phyloP scores from a whole-genome alignment of 2,888 invertebrate species.

The Apodemia zela region DNA sequence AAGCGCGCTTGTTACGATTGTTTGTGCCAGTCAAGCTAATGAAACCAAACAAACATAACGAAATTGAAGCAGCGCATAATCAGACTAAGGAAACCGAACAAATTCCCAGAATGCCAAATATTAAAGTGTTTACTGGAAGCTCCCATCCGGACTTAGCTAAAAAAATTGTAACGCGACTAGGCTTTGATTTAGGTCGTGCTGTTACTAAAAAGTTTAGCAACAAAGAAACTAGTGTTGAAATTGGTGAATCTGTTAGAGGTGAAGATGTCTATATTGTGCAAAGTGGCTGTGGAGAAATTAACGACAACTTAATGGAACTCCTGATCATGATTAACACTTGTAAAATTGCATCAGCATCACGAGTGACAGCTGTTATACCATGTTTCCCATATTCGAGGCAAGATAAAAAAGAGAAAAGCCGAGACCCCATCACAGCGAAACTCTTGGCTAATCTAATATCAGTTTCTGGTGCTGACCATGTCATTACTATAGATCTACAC shows the following conservation, averaged over 20 bases:
- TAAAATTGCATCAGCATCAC: conserved; percentile 93
- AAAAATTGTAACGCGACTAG: conserved; percentile 95
- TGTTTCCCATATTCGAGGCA: conserved; percentile 95
- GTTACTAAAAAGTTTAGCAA: conserved; percentile 99
- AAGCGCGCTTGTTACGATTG: conserved; percentile 43
- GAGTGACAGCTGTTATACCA: conserved; percentile 94
- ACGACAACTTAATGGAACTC: conserved; percentile 95
- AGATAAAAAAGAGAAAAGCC: conserved; percentile 95
- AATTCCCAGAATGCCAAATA: conserved; percentile 94
- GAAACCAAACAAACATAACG: conserved; percentile 49
- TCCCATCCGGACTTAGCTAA: conserved; percentile 98
- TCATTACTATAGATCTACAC: conserved; percentile 95
- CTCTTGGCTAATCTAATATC: conserved; percentile 94
- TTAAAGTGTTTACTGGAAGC: conserved; percentile 98
- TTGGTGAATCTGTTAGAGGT: conserved; percentile 94
- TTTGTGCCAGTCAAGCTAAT: conserved; percentile 47
- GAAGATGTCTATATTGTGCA: conserved; percentile 97
- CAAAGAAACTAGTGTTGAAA: conserved; percentile 97
- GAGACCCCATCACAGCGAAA: conserved; percentile 94
- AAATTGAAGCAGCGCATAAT: conserved; percentile 37
- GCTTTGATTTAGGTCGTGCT: conserved; percentile 96
- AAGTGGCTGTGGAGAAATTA: conserved; percentile 93
- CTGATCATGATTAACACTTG: conserved; percentile 96
- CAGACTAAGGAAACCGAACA: conserved; percentile 25
- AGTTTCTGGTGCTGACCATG: conserved; percentile 94